Evolutionary conservation across 2,113 vertebrate species (phyloP).

Genomic region (Tragelaphus imberbis): DNA sequence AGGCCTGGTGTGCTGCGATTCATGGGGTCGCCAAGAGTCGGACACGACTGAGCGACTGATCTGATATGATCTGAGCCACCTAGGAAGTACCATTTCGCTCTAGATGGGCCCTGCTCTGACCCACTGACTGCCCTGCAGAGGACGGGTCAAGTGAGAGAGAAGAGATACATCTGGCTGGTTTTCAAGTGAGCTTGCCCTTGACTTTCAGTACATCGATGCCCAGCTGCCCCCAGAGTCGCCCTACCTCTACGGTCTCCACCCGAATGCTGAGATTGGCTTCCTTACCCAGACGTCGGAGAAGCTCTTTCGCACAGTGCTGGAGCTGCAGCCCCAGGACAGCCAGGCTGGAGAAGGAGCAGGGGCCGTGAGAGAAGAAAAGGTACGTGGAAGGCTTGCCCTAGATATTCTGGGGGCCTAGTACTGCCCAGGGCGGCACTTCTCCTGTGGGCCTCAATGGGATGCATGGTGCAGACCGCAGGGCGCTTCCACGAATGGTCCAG

Average conservation of each 20-base stretch:
- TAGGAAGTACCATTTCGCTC: not conserved
- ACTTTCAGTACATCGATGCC: slow-evolving; percentile 89
- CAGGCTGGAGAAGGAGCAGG: slow-evolving; percentile 75
- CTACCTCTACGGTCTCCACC: slow-evolving; percentile 93
- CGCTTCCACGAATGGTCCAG: rapidly evolving
- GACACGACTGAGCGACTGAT: no score
- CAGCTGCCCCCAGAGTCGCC: slow-evolving; percentile 90
- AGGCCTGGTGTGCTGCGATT: no score
- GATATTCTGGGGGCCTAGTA: not conserved
- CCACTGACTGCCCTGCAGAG: not conserved
- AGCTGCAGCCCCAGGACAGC: slow-evolving; percentile 90
- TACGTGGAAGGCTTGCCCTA: slow-evolving; percentile 27
- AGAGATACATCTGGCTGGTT: rapidly evolving
- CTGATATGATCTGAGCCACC: not conserved
- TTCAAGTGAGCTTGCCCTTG: not conserved
- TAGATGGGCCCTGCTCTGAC: not conserved
- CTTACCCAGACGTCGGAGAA: slow-evolving; percentile 92
- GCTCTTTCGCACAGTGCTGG: slow-evolving; percentile 89
- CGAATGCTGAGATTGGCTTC: slow-evolving; percentile 96
- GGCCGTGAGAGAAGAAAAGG: slow-evolving; percentile 87
- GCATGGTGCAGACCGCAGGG: rapidly evolving
- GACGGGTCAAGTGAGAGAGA: rapidly evolving
- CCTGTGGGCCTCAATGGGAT: rapidly evolving
- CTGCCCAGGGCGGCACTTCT: rapidly evolving
- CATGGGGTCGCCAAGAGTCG: no score